Conservation (phyloP, 2,888 invertebrate genomes). For the Troides aeacus region DNA sequence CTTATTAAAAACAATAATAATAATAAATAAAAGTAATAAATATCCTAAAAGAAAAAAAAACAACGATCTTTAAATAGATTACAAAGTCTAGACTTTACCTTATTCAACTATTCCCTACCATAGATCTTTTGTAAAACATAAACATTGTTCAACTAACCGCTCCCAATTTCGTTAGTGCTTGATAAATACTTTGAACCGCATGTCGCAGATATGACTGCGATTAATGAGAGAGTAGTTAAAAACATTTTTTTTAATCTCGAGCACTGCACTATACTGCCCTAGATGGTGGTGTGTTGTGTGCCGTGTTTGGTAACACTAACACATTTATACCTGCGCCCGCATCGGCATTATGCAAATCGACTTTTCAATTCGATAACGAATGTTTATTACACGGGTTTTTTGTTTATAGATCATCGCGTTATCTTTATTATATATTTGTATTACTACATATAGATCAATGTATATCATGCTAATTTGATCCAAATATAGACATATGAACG, state of each 20-base stretch:
- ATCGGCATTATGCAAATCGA: slow-evolving; percentile 34
- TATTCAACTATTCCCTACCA: too few relatives aligned
- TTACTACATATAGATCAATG: too few relatives aligned
- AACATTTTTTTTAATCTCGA: slow-evolving; percentile 10
- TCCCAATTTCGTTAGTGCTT: slow-evolving; percentile 2
- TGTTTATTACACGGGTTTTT: slow-evolving; percentile 32
- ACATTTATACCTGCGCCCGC: slow-evolving; percentile 35
- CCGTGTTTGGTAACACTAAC: slow-evolving; percentile 12
- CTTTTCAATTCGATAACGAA: slow-evolving; percentile 29
- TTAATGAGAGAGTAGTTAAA: background rate
- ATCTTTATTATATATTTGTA: slow-evolving; percentile 11
- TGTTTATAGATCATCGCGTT: slow-evolving; percentile 33
- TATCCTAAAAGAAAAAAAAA: too few relatives aligned
- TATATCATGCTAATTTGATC: too few relatives aligned
- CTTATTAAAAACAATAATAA: too few relatives aligned
- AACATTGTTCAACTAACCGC: slow-evolving; percentile 5
- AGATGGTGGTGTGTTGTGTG: background rate
- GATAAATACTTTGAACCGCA: background rate
- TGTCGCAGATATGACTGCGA: slow-evolving; percentile 2
- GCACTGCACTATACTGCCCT: slow-evolving; percentile 3
- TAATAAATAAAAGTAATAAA: too few relatives aligned
- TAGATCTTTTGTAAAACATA: too few relatives aligned
- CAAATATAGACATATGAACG: too few relatives aligned
- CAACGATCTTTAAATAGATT: too few relatives aligned
- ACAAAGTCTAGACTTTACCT: too few relatives aligned